Evolutionary conservation across 1,140 invertebrate genomes (phyloP), one percentile per base, ranked within the genome.

Genomic region (Drosophila parvula): DNA sequence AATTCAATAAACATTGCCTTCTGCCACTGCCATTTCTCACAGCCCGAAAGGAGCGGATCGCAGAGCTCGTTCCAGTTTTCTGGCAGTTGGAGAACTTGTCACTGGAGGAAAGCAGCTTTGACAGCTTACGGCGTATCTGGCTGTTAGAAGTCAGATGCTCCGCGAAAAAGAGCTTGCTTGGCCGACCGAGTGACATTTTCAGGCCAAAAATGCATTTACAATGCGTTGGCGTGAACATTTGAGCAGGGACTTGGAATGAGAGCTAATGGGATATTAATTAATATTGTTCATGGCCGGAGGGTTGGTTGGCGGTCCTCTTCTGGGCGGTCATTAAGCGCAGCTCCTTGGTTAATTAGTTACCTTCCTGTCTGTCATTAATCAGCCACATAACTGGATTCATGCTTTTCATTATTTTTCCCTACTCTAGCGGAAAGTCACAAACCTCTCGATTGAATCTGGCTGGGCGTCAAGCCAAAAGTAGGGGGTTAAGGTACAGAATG

Each of bases 191-290:
- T 69, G 48, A 69, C 64, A 47, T 69, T 48, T 57, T 47, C 36
- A 18, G 43, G 43, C 50, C 36, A 57, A 44, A 71, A 18, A 70
- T 69, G 43, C 50, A 57, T 71, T 71, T 34, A 22, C 27, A 36
- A 41, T 71, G 41, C 36, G 50, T 47, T 69, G 45, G 45, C 28
- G 38, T 53, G 43, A 22, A 4, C 10, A 12, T 36, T 44, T 44
- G 12, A 9, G n/a, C 32, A 28, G 30, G 14, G 14, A 22, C 30
- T 30, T n/a, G 12, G 32, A 34, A 12, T 8, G 16, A 34, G 55
- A 47, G 10, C 51, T 69, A 58, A 69, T 71, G 64, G 50, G 28
- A 71, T 55, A 55, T 67, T 67, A 67, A 67, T 70, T 70, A 67
- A 67, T 55, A 67, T 67, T 70, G 55, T 67, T 51, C 47, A 69